phyloP scores from a whole-genome alignment of 1,140 invertebrate species.

The Pogonognathellus flavescens region DNA sequence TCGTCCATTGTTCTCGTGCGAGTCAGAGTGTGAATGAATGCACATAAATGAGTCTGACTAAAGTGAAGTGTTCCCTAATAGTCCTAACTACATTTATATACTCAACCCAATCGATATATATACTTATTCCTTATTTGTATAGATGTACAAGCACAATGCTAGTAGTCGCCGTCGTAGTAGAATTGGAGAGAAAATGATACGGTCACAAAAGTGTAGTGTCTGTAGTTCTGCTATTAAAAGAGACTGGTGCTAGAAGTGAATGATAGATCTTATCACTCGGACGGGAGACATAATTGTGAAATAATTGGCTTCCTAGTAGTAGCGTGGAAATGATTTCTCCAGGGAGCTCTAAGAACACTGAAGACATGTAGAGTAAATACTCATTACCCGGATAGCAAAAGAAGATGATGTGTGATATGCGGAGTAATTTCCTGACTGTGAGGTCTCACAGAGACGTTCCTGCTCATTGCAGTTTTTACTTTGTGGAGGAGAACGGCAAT shows the following conservation, averaged over 20 bases:
- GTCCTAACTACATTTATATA: not conserved
- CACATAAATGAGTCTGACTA: not conserved
- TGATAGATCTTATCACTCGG: constrained; percentile 39
- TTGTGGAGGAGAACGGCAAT: too few relatives aligned
- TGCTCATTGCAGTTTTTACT: too few relatives aligned
- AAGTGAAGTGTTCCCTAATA: not conserved
- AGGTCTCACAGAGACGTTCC: too few relatives aligned
- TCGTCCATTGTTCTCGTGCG: constrained; percentile 15
- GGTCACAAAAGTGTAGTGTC: not conserved
- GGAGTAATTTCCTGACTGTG: not conserved
- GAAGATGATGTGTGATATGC: not conserved
- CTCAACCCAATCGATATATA: not conserved
- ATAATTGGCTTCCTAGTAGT: constrained; percentile 36
- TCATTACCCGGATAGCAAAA: constrained; percentile 2
- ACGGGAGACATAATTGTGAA: constrained; percentile 46
- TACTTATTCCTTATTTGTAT: not conserved
- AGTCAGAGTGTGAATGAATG: constrained; percentile 17
- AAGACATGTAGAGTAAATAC: constrained; percentile 23
- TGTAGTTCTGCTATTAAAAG: not conserved
- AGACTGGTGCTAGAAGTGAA: not conserved
- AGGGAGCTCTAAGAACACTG: constrained; percentile 24
- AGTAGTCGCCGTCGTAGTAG: not conserved
- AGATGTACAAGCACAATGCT: not conserved
- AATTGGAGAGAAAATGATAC: not conserved
- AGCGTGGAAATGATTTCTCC: constrained; percentile 44